These are phyloP conservation scores for Neotragus pygmaeus DNA, from an alignment of 2,113 vertebrate species.

Conservation along the genomic window DNA sequence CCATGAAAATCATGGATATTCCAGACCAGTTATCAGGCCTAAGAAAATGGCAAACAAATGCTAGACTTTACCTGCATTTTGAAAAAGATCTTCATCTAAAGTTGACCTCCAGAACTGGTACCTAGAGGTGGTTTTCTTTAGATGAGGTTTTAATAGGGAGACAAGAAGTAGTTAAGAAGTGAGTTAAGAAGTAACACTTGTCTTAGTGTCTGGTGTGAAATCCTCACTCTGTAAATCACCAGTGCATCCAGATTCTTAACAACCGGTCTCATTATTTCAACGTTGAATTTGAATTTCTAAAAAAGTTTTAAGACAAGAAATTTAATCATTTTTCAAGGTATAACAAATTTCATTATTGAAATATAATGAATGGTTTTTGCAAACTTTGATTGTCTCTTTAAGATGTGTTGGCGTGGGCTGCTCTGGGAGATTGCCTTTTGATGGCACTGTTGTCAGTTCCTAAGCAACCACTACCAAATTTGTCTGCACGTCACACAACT, in stretches of 20 bases:
- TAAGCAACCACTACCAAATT: constrained; percentile 79
- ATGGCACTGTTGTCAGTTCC: constrained; percentile 77
- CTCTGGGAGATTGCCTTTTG: constrained; percentile 69
- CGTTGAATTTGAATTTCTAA: constrained; percentile 21
- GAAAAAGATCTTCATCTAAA: not conserved
- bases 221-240: not conserved
- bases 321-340: constrained; percentile 3
- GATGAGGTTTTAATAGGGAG: not conserved
- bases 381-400: constrained; percentile 55
- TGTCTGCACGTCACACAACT: constrained; percentile 67
- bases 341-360: constrained; percentile 44
- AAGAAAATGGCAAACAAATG: not conserved
- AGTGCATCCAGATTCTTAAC: not conserved
- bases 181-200: not conserved
- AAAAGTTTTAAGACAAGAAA: constrained; percentile 11
- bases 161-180: not conserved
- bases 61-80: not conserved
- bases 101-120: not conserved
- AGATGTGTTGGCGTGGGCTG: constrained; percentile 49
- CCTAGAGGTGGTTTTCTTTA: not conserved
- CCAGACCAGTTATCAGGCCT: constrained; percentile 19
- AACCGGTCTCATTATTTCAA: not conserved
- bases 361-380: constrained; percentile 43
- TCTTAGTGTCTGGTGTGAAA: not conserved
- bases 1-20: not conserved